Evolutionary conservation across 2,113 vertebrate species (phyloP).

Genomic region (Cyphomyrus plagiostoma): DNA sequence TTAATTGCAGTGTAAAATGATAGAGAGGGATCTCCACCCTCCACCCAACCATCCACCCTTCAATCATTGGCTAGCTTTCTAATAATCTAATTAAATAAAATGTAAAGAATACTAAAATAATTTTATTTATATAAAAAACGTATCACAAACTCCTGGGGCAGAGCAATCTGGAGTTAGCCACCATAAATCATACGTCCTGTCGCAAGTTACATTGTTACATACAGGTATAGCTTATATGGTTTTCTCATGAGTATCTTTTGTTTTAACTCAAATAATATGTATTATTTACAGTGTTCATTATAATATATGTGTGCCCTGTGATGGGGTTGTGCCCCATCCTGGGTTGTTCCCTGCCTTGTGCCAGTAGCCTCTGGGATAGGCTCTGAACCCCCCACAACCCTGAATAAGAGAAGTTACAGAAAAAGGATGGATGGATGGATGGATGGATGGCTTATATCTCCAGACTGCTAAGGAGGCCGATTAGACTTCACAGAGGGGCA

Average conservation of each 20-base stretch:
- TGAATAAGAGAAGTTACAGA: background rate
- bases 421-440: background rate
- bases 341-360: background rate
- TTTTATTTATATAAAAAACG: background rate
- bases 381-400: background rate
- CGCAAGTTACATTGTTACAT: background rate
- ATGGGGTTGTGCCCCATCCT: background rate
- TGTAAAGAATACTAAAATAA: background rate
- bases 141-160: background rate
- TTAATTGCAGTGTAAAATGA: no score
- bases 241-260: background rate
- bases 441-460: background rate
- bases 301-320: background rate
- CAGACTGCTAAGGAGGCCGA: background rate
- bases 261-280: background rate
- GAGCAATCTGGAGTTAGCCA: background rate
- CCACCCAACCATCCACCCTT: background rate
- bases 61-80: background rate
- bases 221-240: background rate
- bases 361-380: background rate
- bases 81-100: background rate
- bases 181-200: background rate
- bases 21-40: background rate
- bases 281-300: background rate
- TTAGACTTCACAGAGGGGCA: background rate